Conservation (phyloP, 2,888 invertebrate genomes). For the Tetragonisca angustula region DNA sequence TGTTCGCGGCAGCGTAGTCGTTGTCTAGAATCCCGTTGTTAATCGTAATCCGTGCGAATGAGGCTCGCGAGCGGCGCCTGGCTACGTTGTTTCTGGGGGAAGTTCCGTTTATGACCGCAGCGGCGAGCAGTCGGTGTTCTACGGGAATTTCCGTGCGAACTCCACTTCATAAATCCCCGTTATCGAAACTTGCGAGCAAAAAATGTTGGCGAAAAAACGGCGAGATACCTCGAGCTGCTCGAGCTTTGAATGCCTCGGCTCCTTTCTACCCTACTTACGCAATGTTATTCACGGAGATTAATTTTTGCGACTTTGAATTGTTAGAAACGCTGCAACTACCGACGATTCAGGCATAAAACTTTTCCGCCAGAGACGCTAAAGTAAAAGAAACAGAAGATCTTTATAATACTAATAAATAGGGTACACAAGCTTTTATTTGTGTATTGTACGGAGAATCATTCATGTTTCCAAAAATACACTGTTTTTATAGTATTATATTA, state of each 20-base stretch:
- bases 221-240: background rate
- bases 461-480: too few species aligned
- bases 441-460: too few species aligned
- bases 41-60: conserved; percentile 1
- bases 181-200: conserved; percentile 21
- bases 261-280: background rate
- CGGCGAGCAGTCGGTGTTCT: background rate
- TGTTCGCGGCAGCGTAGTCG: background rate
- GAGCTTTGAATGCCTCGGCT: background rate
- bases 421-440: too few species aligned
- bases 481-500: too few species aligned
- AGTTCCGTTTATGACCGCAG: conserved; percentile 34
- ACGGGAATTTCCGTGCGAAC: conserved; percentile 3
- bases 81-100: background rate
- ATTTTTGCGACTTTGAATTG: background rate
- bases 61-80: background rate
- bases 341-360: too few species aligned
- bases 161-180: conserved; percentile 13
- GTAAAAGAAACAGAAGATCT: too few species aligned
- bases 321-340: too few species aligned
- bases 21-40: conserved; percentile 3
- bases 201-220: background rate
- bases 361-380: too few species aligned
- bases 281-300: background rate
- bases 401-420: too few species aligned